These are phyloP conservation scores for Kryptopterus vitreolus DNA, from an alignment of 2,797 vertebrate genomes.

Conservation along the genomic window DNA sequence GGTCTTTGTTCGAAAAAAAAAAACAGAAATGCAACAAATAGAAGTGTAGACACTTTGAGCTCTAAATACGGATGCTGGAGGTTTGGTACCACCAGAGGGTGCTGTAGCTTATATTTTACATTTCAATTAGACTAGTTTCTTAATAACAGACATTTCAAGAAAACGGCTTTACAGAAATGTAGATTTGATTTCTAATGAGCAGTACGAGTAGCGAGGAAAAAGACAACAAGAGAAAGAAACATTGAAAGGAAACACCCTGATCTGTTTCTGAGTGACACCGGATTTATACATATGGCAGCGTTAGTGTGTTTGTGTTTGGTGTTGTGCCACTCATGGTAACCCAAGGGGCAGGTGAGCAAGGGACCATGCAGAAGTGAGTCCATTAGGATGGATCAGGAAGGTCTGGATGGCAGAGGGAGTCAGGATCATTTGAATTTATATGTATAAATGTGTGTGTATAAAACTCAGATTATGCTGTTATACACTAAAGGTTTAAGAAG, in stretches of 20 bases:
- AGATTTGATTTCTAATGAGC: neutral
- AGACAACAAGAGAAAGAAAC: neutral
- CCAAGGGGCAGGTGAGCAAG: neutral
- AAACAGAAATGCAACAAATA: neutral
- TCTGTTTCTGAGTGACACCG: too few species aligned
- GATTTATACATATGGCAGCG: too few species aligned
- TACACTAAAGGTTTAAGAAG: neutral
- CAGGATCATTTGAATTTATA: neutral
- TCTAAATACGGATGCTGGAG: too few species aligned
- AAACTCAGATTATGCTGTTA: neutral
- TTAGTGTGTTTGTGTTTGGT: neutral
- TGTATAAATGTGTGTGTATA: too few species aligned
- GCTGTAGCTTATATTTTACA: neutral
- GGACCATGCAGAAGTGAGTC: neutral
- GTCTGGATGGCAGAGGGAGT: neutral
- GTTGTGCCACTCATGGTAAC: neutral
- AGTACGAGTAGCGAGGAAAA: neutral
- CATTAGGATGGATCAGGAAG: neutral
- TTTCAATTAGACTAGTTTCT: neutral
- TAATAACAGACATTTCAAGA: neutral
- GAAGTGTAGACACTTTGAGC: neutral
- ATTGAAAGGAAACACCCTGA: neutral
- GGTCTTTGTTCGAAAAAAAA: neutral
- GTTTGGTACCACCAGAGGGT: neutral
- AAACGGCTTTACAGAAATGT: neutral